Base-by-base conservation (phyloP, 2,113 vertebrate genomes). In the Sialia sialis region DNA sequence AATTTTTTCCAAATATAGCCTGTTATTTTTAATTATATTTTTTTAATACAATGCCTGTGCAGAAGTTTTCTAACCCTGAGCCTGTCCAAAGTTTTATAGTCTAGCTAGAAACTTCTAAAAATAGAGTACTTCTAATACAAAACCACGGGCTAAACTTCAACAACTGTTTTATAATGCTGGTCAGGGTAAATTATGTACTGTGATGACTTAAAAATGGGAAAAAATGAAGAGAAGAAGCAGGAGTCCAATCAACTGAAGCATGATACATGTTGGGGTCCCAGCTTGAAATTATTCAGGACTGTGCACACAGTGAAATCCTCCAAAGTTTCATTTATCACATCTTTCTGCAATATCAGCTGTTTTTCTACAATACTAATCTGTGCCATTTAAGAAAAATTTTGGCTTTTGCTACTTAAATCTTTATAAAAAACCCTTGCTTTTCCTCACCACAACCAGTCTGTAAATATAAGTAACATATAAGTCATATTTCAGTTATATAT, bases 181-280 rank as follows among this genome's bases (percentile, higher is more conserved):
- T 77, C 4, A 7, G 46, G 32, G 48, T 84, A 77, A 86, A 84
- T 63, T 7, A 46, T n/a, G 67, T 19, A 18, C 18, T 73, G 26
- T 39, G 41, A 60, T 87, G 66, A 83, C 41, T 83, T 87, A 34
- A 60, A 89, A 68, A 78, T 41, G 13, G 34, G 67, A 74, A 78
- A 38, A 36, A 52, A 49, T 1, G 4, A 69, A 67, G 5, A 44
- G 21, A 38, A 66, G n/a, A 70, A 77, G n/a, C 14, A 73, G 52
- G 13, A 72, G 2, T 13, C 14, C 16, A 52, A 6, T 9, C 0
- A 0, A 80, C n/a, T 17, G 3, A 72, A 88, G 55, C 30, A 27
- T 21, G 43, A 74, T 23, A 36, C 29, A 83, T 38, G 30, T 69
- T 73, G 46, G 21, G 23, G 32, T 55, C 43, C 9, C 46, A 74